phyloP scores from a whole-genome alignment of 2,888 invertebrate genomes.

The Lamproptera curius region DNA sequence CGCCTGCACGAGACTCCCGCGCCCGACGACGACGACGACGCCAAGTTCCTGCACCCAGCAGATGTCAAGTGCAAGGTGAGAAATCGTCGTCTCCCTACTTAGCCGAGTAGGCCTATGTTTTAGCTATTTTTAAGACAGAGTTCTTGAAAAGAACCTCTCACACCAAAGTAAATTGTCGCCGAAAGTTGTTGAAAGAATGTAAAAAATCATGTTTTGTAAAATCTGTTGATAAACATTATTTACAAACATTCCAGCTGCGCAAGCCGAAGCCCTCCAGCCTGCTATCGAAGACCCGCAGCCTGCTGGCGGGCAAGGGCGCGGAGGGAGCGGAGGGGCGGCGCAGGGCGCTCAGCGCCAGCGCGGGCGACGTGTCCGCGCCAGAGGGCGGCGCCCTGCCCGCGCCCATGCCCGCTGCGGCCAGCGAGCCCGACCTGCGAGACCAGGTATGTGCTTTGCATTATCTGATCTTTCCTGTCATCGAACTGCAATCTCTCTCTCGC shows the following conservation, averaged over 20 bases:
- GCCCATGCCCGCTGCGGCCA: constrained; percentile 73
- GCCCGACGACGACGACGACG: constrained; percentile 54
- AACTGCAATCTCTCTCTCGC: too few relatives aligned
- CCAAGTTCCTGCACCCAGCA: constrained; percentile 65
- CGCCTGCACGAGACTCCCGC: constrained; percentile 46
- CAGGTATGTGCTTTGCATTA: constrained; percentile 54
- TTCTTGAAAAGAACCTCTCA: too few relatives aligned
- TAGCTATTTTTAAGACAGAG: not conserved
- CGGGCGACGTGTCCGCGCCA: constrained; percentile 66
- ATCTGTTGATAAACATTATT: not conserved
- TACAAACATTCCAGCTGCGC: constrained; percentile 43
- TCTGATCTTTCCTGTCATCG: too few relatives aligned
- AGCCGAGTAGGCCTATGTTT: too few relatives aligned
- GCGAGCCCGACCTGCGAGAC: constrained; percentile 82
- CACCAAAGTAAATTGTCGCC: too few relatives aligned
- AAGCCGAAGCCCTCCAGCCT: constrained; percentile 63
- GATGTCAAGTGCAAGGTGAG: constrained; percentile 68
- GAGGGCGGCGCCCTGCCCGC: constrained; percentile 28
- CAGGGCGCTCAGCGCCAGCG: constrained; percentile 51
- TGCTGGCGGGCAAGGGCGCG: constrained; percentile 42
- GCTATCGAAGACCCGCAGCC: constrained; percentile 54
- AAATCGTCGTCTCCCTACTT: too few relatives aligned
- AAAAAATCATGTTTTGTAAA: not conserved
- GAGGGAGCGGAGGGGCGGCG: constrained; percentile 41
- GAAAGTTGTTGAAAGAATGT: not conserved